Percentiles rank a stretch among this genome's conserved stretches.
Evolutionary conservation across 2,888 invertebrate species (phyloP).

Genomic region (Nemoura dubitans): DNA sequence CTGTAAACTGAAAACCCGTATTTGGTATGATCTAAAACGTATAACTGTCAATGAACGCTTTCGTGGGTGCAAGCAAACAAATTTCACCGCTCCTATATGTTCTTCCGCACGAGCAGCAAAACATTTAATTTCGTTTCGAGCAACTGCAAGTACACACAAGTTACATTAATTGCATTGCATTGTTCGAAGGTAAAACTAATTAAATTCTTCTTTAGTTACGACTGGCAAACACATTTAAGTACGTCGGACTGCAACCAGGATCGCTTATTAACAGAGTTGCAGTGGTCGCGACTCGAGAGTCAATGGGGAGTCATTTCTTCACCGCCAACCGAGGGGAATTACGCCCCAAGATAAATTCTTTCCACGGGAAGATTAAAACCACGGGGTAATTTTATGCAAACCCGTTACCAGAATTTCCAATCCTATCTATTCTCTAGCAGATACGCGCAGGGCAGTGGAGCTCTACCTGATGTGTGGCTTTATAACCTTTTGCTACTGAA

Average conservation of each 20-base stretch:
- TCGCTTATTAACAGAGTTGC: background rate
- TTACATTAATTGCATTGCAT: background rate
- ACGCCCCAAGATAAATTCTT: background rate
- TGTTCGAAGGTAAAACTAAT: conserved; percentile 4
- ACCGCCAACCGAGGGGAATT: background rate
- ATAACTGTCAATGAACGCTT: too few relatives aligned
- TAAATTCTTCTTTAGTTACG: background rate
- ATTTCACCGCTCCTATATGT: background rate
- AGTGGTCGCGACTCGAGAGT: background rate
- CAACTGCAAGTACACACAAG: background rate
- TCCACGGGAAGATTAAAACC: background rate
- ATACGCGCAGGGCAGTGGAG: too few relatives aligned
- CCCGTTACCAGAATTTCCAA: background rate
- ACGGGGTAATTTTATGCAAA: background rate
- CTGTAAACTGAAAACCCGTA: too few relatives aligned
- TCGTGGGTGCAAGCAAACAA: background rate
- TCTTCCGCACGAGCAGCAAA: background rate
- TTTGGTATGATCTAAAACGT: too few relatives aligned
- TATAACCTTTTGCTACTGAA: too few relatives aligned
- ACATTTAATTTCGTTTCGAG: background rate
- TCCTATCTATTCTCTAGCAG: background rate
- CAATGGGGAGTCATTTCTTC: background rate
- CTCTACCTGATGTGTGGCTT: too few relatives aligned
- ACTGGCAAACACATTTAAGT: background rate
- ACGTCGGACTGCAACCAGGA: background rate